phyloP scores from a whole-genome alignment of 2,113 vertebrate species.

The Choloepus hoffmanni region DNA sequence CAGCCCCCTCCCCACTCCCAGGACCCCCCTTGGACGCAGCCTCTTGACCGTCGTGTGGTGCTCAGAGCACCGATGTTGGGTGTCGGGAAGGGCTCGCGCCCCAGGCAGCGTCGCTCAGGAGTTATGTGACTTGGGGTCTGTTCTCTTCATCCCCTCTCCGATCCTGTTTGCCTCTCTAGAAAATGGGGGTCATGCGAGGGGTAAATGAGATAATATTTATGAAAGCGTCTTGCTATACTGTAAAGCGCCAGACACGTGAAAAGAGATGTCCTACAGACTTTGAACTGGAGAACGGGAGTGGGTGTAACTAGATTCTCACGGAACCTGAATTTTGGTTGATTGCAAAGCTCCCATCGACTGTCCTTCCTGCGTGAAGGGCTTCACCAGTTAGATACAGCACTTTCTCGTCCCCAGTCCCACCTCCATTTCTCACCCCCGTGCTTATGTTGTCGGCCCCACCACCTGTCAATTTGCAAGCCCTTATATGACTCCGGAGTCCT shows the following conservation, averaged over 20 bases:
- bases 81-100: neutral
- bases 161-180: neutral
- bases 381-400: neutral
- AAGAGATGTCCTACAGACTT: neutral
- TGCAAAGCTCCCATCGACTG: neutral
- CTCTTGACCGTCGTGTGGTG: accelerated
- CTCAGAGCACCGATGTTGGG: neutral
- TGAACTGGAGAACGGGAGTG: neutral
- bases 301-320: neutral
- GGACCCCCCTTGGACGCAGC: accelerated
- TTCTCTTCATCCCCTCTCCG: no score
- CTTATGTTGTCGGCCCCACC: no score
- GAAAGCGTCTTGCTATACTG: neutral
- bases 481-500: neutral
- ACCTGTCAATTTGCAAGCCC: neutral
- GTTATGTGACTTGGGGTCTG: neutral
- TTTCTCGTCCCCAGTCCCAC: neutral
- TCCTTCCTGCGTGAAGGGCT: neutral
- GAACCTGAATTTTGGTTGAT: neutral
- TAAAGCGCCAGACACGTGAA: accelerated
- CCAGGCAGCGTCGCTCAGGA: neutral
- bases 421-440: neutral
- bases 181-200: neutral
- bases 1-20: neutral
- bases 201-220: accelerated